These are phyloP conservation scores for Ceuthmochares aereus DNA, from an alignment of 2,113 vertebrate genomes.

Conservation along the genomic window DNA sequence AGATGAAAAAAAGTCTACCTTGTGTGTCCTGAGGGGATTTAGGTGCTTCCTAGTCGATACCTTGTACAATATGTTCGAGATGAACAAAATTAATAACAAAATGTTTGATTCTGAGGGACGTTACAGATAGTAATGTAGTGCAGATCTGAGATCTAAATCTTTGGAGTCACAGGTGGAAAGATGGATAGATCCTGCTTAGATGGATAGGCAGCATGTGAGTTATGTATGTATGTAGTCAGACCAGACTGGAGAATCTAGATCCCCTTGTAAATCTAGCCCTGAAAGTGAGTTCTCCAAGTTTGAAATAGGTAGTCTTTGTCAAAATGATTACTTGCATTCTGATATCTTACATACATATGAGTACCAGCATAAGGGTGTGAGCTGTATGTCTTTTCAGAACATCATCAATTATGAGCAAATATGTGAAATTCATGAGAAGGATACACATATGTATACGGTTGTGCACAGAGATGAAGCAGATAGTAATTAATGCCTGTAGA, in stretches of 20 bases:
- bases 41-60: neutral
- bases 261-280: neutral
- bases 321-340: neutral
- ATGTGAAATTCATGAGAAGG: rapidly evolving
- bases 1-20: neutral
- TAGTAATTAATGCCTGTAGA: neutral
- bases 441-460: rapidly evolving
- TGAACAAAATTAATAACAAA: neutral
- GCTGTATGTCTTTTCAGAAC: neutral
- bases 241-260: neutral
- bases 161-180: neutral
- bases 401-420: neutral
- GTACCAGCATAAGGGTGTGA: neutral
- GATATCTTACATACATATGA: neutral
- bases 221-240: neutral
- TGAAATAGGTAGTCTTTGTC: neutral
- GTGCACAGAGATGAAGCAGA: neutral
- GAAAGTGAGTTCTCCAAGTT: neutral
- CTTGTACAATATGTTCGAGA: neutral
- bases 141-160: neutral
- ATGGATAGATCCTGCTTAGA: neutral
- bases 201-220: neutral
- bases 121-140: neutral
- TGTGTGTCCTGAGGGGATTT: neutral
- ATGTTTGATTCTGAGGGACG: neutral